A percentile compares a stretch with the other conserved stretches of the same genome.
Conservation (phyloP, 2,888 invertebrate genomes). For the Philhelius pedissequus region DNA sequence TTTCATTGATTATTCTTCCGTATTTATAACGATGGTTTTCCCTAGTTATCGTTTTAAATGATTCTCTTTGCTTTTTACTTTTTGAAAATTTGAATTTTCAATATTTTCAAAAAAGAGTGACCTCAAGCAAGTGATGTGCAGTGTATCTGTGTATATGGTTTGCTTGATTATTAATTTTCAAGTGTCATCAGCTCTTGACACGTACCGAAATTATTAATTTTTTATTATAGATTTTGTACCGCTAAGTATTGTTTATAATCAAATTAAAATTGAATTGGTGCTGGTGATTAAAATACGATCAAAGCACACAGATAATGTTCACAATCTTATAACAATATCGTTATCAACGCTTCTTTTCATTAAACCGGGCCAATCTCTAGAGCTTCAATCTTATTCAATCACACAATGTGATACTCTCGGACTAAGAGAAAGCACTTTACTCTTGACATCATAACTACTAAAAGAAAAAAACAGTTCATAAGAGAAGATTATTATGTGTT, state of each 20-base stretch:
- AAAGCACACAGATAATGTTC: not conserved
- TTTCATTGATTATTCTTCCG: no score
- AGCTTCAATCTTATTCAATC: slow-evolving; percentile 23
- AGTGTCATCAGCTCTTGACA: not conserved
- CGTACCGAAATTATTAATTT: not conserved
- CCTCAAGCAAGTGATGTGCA: no score
- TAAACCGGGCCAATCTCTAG: no score
- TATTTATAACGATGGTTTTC: no score
- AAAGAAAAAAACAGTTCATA: slow-evolving; percentile 6
- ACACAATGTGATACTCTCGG: slow-evolving; percentile 9
- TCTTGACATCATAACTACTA: slow-evolving; percentile 55
- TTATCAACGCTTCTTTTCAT: no score
- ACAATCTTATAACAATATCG: not conserved
- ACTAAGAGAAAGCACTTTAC: slow-evolving; percentile 47
- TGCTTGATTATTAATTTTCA: not conserved
- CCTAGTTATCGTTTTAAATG: no score
- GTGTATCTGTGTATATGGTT: no score
- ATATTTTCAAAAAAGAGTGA: no score
- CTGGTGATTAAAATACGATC: not conserved
- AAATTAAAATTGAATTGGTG: no score
- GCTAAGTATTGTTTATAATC: not conserved
- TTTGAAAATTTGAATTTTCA: no score
- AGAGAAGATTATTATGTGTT: slow-evolving; percentile 9
- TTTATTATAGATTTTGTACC: not conserved
- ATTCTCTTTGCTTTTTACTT: no score